Evolutionary conservation across 2,113 vertebrate genomes (phyloP), one percentile per base, ranked within the genome.

Genomic region (pig (Sus scrofa)): DNA sequence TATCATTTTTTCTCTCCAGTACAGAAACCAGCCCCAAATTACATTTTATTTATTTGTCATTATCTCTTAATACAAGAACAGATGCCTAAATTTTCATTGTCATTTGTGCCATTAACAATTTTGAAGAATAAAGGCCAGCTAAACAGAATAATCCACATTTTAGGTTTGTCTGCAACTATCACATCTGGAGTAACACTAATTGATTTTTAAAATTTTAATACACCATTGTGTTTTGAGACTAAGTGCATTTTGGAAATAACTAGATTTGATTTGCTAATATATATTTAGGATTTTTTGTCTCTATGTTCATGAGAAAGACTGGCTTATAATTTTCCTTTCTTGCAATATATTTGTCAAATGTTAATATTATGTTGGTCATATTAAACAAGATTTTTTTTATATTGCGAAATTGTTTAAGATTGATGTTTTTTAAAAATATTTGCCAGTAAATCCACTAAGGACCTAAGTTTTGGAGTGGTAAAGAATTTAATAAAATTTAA

Each of bases 41-140:
- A 52, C 4, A 5, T 92, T 94, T 92, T 10, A n/a, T 85, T 79
- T 92, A 44, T 52, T 74, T 60, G 54, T 34, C 56, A 56, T 34
- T 37, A 2, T 27, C 16, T 68, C 13, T 84, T 71, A 52, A 60
- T n/a, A 79, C 22, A 63, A 58, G 9, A 73, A 18, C 8, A 65
- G 18, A 67, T 39, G 56, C 26, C 22, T 89, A 78, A 56, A 67
- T 63, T 74, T 91, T 79, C 16, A 2, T 90, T 26, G 26, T 39
- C 54, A 78, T 94, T 78, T 34, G 74, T 67, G 8, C 20, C 8
- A 70, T 30, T 77, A 77, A 39, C 14, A 34, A 78, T 87, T 87
- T 65, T 83, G 30, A 91, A 39, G n/a, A 94, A 88, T 83, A 94
- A 93, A 93, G 14, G 20, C 24, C 52, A 71, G 52, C 84, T 58